Conservation (phyloP, 92 coral and sea anemone species). For the Siderastrea radians region DNA sequence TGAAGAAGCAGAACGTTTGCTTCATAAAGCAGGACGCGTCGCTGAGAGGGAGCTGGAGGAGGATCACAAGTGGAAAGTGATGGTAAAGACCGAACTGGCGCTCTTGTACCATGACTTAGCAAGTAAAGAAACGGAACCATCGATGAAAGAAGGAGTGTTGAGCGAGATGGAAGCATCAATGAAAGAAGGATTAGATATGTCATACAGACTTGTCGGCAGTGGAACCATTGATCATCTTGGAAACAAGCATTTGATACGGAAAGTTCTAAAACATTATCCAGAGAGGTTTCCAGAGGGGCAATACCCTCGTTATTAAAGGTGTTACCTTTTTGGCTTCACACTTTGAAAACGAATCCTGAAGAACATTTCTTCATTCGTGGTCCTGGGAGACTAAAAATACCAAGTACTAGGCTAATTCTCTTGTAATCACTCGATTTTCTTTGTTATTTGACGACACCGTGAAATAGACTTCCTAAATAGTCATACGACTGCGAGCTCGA, state of each 20-base stretch:
- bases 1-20: conserved; percentile 25
- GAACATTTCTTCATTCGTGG: neutral
- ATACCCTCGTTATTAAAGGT: conserved; percentile 4
- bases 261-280: neutral
- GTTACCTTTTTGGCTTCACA: neutral
- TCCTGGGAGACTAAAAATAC: too few relatives aligned
- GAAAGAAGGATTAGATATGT: conserved; percentile 35
- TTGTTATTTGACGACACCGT: too few relatives aligned
- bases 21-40: conserved; percentile 12
- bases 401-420: too few relatives aligned
- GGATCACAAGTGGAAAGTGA: conserved; percentile 28
- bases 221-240: neutral
- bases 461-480: too few relatives aligned
- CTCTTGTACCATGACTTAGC: conserved; percentile 1
- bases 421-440: too few relatives aligned
- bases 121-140: neutral
- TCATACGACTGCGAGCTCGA: too few relatives aligned
- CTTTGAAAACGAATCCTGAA: neutral
- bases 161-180: neutral
- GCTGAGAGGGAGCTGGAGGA: conserved; percentile 38
- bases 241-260: neutral
- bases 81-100: conserved; percentile 38
- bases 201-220: neutral
- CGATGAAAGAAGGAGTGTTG: too few relatives aligned
- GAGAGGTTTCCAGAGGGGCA: neutral